Evolutionary conservation across 1,140 invertebrate genomes (phyloP).

Genomic region (Whitmania pigra): DNA sequence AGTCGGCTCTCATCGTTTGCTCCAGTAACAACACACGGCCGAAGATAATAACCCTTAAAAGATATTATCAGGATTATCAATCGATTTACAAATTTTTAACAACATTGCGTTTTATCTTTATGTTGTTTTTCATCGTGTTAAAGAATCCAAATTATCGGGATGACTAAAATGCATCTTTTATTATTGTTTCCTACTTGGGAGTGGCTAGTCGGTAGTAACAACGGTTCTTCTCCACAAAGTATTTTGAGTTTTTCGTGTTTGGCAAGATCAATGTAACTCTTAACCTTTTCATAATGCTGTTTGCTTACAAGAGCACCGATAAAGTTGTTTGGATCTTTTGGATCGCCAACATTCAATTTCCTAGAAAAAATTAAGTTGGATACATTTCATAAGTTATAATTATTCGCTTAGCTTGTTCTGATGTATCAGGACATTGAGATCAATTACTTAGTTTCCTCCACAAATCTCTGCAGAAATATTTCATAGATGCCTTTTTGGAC

Average conservation of each 20-base stretch:
- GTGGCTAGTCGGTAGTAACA: conserved; percentile 31
- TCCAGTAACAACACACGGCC: neutral
- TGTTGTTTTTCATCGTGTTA: conserved; percentile 29
- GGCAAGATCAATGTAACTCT: conserved; percentile 41
- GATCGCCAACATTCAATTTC: conserved; percentile 47
- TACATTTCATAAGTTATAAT: neutral
- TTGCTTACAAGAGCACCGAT: conserved; percentile 47
- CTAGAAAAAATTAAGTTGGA: conserved; percentile 30
- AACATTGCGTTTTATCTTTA: neutral
- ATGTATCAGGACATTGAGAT: neutral
- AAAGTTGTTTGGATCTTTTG: conserved; percentile 38
- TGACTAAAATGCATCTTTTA: no score
- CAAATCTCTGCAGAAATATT: conserved; percentile 45
- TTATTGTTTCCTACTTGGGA: no score
- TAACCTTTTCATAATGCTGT: conserved; percentile 47
- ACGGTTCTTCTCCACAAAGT: conserved; percentile 32
- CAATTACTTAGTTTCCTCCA: conserved; percentile 41
- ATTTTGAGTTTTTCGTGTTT: conserved; percentile 35
- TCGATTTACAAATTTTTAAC: no score
- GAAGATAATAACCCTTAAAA: neutral
- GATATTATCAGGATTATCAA: neutral
- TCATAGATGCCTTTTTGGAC: conserved; percentile 46
- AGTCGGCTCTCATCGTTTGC: neutral
- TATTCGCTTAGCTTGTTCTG: neutral
- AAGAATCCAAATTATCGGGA: no score